Base-by-base conservation (phyloP, 1,140 invertebrate species). In the Chrysomallon squamiferum region DNA sequence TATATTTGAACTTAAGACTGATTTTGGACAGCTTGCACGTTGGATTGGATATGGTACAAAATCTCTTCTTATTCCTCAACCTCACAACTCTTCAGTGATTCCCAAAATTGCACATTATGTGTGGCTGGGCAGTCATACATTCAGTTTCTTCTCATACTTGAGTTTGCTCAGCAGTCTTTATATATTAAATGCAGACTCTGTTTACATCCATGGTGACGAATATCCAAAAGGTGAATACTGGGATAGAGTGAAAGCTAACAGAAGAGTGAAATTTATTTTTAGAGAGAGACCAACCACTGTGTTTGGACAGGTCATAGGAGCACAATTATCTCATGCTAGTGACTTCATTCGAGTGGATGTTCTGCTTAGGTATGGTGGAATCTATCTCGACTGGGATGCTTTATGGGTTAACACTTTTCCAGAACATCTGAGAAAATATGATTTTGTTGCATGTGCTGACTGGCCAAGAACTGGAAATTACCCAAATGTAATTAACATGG, bases 31-130 rank as follows among this genome's bases (percentile, higher is more conserved):
- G 20, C 43, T 68, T 3, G 54, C 58, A 18, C 50, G 74, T 43
- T 69, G 65, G 67, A 29, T 72, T 32, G 61, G 38, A 49, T 73
- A 70, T 67, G 72, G 74, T n/a, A 49, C 27, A 13, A 62, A 58
- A 25, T 33, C 65, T n/a, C 20, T 32, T 7, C 45, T 64, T 5
- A 58, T 43, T n/a, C 64, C 72, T n/a, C n/a, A 20, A 18, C 66
- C 65, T 38, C 38, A 60, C 20, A 45, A 59, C 2, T 7, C 3
- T 50, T 45, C 50, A 3, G 41, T 69, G n/a, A 57, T 74, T 29
- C 74, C 74, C 13, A 68, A 69, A 33, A 71, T 76, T 43, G 72
- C 66, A 25, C 74, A 76, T 41, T 76, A 74, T 62, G 69, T 74
- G 0, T 74, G 72, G 72, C 47, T 76, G 6, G 74, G 72, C 7